Conservation (phyloP, 2,797 vertebrate genomes). For the Centropyge bicolor region DNA sequence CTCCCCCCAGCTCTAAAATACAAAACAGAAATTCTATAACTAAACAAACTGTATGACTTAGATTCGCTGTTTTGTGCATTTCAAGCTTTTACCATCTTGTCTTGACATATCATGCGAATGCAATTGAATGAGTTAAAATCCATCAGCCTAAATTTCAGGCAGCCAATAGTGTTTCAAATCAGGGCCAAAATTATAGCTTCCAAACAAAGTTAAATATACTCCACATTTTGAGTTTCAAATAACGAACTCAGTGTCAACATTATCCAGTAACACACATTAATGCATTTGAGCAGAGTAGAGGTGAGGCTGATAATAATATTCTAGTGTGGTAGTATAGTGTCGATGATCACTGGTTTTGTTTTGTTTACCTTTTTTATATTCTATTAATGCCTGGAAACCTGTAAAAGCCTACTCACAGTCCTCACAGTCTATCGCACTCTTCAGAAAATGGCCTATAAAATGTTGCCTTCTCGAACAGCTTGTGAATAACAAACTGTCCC, state of each 20-base stretch:
- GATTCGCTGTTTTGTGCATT: background rate
- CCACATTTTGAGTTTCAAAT: background rate
- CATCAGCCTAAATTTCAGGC: background rate
- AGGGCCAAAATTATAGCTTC: background rate
- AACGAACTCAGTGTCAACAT: background rate
- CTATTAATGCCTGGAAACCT: background rate
- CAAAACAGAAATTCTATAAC: background rate
- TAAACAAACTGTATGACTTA: background rate
- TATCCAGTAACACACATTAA: background rate
- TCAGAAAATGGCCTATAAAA: slow-evolving; percentile 33
- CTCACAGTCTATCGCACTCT: background rate
- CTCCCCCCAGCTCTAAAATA: background rate
- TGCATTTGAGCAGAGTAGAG: background rate
- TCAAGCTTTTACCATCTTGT: background rate
- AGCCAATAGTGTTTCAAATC: background rate
- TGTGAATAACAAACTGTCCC: slow-evolving; percentile 45
- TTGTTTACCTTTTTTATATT: background rate
- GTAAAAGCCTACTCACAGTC: background rate
- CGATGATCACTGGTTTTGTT: background rate
- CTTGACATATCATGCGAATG: background rate
- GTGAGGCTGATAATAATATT: background rate
- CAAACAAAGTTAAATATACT: background rate
- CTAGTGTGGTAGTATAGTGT: background rate
- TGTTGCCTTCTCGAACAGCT: slow-evolving; percentile 42
- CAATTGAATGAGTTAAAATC: background rate